A percentile compares a stretch with the other conserved stretches of the same genome.
Evolutionary conservation across 1,140 invertebrate species (phyloP).

Genomic region (Venustaconcha ellipsiformis): DNA sequence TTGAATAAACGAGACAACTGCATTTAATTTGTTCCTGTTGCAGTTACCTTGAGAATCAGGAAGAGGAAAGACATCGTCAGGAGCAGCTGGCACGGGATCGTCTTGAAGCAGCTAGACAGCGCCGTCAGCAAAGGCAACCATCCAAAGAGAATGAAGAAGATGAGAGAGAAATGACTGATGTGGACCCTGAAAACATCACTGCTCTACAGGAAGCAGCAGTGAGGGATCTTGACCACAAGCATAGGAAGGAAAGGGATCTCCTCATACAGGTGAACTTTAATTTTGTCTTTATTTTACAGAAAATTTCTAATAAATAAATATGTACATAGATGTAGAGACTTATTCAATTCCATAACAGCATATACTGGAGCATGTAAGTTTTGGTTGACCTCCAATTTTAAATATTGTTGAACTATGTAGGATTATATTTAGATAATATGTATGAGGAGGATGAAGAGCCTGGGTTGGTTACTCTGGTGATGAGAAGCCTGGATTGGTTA

Average conservation of each 20-base stretch:
- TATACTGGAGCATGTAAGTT: no score
- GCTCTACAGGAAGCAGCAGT: constrained; percentile 49
- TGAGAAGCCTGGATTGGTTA: no score
- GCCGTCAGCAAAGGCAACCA: constrained; percentile 32
- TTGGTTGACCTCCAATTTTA: no score
- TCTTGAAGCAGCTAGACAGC: constrained; percentile 46
- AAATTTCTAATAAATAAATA: not conserved
- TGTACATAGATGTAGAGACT: no score
- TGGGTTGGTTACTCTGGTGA: no score
- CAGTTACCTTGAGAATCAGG: constrained; percentile 22
- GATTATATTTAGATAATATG: no score
- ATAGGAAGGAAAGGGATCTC: constrained; percentile 49
- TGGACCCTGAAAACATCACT: constrained; percentile 39
- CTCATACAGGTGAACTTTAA: constrained; percentile 45
- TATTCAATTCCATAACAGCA: no score
- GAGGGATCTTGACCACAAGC: constrained; percentile 48
- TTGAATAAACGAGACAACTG: not conserved
- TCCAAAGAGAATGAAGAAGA: constrained; percentile 30
- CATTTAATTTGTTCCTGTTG: not conserved
- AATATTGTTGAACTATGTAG: no score
- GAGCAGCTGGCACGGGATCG: constrained; percentile 53
- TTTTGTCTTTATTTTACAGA: not conserved
- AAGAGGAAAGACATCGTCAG: constrained; percentile 49
- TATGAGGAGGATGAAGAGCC: no score
- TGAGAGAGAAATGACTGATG: constrained; percentile 28